Evolutionary conservation across 2,113 vertebrate genomes (phyloP), one percentile per base, ranked within the genome.

Genomic region (Myotis yumanensis): DNA sequence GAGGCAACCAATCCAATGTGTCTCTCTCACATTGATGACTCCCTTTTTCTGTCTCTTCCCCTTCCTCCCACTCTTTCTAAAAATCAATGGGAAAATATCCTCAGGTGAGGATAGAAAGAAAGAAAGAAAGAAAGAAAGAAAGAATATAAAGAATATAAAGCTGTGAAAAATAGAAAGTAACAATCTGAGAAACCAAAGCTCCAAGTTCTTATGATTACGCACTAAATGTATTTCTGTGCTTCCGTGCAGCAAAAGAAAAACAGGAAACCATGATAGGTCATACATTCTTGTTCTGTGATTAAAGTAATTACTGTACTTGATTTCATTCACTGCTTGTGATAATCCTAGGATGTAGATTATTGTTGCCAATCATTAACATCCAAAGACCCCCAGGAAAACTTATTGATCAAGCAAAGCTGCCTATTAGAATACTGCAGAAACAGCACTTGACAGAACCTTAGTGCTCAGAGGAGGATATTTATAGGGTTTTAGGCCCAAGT

Each of bases 201-300:
- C 73, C 40, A 71, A 89, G 28, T 37, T 86, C 68, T 76, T 76
- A 23, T 84, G 22, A 52, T 73, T 54, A 80, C 89, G 37, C 23
- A 75, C 59, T 73, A 87, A 35, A 76, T 80, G 32, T 62, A 68
- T 84, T 83, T 94, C 64, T 84, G 25, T 79, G 64, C 43, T 90
- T 94, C 64, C 46, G 30, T 82, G 89, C 16, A 46, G 64, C 54
- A 89, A 71, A 92, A 72, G 25, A 66, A 43, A 84, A 87, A 84
- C 68, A 90, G 25, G 52, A 83, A 46, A 82, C 23, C 46, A 62
- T 7, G 18, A 54, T 12, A 93, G 37, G 10, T 83, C 54, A 80
- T 25, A 86, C 73, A 64, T 52, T 84, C 7, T 84, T 84, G 35
- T 46, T 90, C 71, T 88, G 54, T 80, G 32, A 68, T 94, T 54